Base-by-base conservation (phyloP, 2,113 vertebrate species). In the Myiagra hebetior region DNA sequence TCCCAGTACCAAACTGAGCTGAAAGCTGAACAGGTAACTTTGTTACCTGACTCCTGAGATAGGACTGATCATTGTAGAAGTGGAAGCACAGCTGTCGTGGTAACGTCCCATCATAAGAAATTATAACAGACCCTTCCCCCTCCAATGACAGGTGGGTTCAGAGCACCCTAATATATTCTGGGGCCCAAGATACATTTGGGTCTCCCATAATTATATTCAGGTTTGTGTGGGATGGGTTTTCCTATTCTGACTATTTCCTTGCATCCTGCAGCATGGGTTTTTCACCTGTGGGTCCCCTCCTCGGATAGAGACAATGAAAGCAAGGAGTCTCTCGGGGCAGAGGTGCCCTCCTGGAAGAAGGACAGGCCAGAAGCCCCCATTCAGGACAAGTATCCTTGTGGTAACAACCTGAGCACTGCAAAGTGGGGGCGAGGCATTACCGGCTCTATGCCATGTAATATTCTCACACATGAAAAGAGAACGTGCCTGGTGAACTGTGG, bases 391-490 rank as follows among this genome's bases (percentile, higher is more conserved):
- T 27, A 19, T 7, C 13, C 13, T 44, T 37, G 31, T 47, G 26
- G 70, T 47, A 95, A 79, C 11, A 55, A 50, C 11, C 14, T 42
- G 23, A 79, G 39, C 60, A 55, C 15, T 42, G 60, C 27, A 10
- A 84, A 64, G 27, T 37, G 14, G 8, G 24, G 42, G 10, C 2
- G 6, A 90, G 47, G 18, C 33, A 85, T 91, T 49, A 69, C 1
- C 0, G 0, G 35, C 15, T 67, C 41, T 15, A 12, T 30, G 27
- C 14, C 2, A 2, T 75, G 23, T 20, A 53, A 77, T 65, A 65
- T 21, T 65, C 18, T 70, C 42, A 42, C 50, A 17, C 16, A 56
- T 56, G 60, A 27, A 53, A 86, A 60, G 19, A 93, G 72, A 57
- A 44, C 0, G 0, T 85, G 15, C 15, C 20, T 35, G 12, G 68